A percentile compares a stretch with the other conserved stretches of the same genome.
These are phyloP conservation scores for Ypsolopha scabrella DNA, from an alignment of 2,888 invertebrate species.

Conservation along the genomic window DNA sequence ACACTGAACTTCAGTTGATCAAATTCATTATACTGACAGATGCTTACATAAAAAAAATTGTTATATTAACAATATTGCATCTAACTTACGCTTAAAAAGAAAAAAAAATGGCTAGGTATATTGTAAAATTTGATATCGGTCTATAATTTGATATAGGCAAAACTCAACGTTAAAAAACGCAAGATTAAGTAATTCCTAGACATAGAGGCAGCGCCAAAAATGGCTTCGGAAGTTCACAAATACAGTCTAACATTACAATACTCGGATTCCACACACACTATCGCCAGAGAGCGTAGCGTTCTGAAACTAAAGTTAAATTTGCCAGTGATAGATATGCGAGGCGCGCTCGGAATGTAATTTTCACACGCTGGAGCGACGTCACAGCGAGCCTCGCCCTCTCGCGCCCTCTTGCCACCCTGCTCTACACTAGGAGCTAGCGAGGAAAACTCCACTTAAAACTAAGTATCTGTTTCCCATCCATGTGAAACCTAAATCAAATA, in stretches of 20 bases:
- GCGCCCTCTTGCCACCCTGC: constrained; percentile 11
- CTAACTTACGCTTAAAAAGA: too few relatives aligned
- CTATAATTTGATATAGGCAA: background rate
- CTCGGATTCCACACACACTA: constrained; percentile 10
- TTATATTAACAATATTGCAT: too few relatives aligned
- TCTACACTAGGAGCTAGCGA: constrained; percentile 18
- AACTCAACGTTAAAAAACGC: background rate
- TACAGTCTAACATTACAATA: too few relatives aligned
- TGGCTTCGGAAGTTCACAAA: too few relatives aligned
- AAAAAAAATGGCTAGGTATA: too few relatives aligned
- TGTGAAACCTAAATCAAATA: too few relatives aligned
- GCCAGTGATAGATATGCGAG: constrained; percentile 70
- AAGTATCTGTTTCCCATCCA: background rate
- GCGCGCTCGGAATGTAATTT: constrained; percentile 69
- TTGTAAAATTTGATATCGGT: too few relatives aligned
- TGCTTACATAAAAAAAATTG: too few relatives aligned
- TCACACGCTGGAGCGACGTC: constrained; percentile 63
- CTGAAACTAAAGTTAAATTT: constrained; percentile 68
- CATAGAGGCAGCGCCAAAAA: too few relatives aligned
- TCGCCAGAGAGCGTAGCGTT: constrained; percentile 13
- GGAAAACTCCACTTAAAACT: background rate
- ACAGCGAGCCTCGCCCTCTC: constrained; percentile 30
- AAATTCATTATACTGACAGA: too few relatives aligned
- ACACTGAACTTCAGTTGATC: background rate
- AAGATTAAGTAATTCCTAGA: too few relatives aligned